These are phyloP conservation scores for Pantherophis alleghaniensis DNA, from an alignment of 2,797 vertebrate genomes.

Conservation along the genomic window DNA sequence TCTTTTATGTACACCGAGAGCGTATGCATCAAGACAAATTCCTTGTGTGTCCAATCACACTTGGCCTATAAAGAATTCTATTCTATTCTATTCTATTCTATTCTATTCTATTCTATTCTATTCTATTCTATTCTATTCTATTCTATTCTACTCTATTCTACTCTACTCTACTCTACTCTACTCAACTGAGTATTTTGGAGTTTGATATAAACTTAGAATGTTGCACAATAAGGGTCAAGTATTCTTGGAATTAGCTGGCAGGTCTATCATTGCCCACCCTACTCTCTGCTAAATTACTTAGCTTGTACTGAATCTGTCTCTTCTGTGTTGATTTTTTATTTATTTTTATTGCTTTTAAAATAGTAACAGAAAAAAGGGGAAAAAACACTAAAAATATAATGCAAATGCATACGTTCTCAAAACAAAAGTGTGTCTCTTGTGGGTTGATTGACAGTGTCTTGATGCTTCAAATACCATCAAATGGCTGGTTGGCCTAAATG, in stretches of 20 bases:
- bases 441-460: background rate
- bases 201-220: background rate
- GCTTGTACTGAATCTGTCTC: background rate
- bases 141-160: no score
- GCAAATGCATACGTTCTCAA: background rate
- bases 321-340: background rate
- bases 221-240: background rate
- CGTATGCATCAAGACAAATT: no score
- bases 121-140: no score
- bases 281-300: background rate
- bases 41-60: no score
- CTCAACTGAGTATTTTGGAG: no score
- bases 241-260: background rate
- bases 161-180: no score
- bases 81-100: no score
- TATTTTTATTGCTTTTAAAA: background rate
- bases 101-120: no score
- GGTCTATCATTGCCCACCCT: background rate
- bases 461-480: background rate
- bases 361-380: background rate
- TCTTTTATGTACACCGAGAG: no score
- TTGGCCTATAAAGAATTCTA: no score
- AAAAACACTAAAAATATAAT: background rate
- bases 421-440: background rate
- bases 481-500: background rate